These are phyloP conservation scores for Oophaga sylvatica DNA, from an alignment of 2,797 vertebrate species.

Conservation along the genomic window DNA sequence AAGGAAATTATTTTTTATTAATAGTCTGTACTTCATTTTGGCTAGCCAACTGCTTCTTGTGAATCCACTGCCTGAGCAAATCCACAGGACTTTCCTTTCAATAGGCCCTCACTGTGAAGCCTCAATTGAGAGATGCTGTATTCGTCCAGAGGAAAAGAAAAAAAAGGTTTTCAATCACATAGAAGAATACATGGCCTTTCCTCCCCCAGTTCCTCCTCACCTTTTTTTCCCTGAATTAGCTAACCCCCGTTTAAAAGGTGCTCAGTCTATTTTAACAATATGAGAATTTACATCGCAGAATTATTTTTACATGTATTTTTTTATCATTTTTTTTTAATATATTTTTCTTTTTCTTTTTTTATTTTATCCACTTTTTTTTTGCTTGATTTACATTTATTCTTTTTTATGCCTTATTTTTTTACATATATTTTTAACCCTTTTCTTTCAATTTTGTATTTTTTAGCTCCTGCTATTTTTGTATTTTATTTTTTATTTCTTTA, in stretches of 20 bases:
- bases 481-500: background rate
- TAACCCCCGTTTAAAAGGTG: conserved; percentile 46
- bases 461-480: no score
- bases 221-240: conserved; percentile 21
- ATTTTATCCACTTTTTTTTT: background rate
- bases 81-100: conserved; percentile 54
- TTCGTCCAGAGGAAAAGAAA: conserved; percentile 36
- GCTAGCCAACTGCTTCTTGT: conserved; percentile 36
- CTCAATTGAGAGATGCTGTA: conserved; percentile 54
- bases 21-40: conserved; percentile 44
- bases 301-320: background rate
- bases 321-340: background rate
- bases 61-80: conserved; percentile 45
- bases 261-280: conserved; percentile 19
- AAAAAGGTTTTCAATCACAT: conserved; percentile 39
- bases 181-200: conserved; percentile 41
- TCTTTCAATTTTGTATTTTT: background rate
- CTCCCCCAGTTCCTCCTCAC: background rate
- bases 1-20: conserved; percentile 58
- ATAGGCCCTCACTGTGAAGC: conserved; percentile 53
- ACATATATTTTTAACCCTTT: conserved; percentile 56
- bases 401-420: conserved; percentile 22
- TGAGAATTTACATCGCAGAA: background rate
- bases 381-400: no score
- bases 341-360: background rate